Evolutionary conservation across 1,140 invertebrate species (phyloP), one percentile per base, ranked within the genome.

Genomic region (Zophobas atratus): DNA sequence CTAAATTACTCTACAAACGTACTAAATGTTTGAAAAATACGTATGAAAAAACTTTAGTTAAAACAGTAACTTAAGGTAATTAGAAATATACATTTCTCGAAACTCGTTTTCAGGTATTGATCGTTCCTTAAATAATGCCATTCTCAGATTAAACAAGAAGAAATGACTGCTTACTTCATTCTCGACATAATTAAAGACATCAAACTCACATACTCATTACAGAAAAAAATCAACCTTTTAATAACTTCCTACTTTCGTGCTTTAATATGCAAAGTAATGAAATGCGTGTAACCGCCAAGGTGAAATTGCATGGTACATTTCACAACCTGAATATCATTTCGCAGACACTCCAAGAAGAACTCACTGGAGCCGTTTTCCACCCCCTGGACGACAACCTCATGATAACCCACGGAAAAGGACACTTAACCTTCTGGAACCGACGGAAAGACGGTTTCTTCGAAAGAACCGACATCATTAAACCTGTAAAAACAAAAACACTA

Each of bases 381-480:
- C 97, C 97, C 0, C 87, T 95, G 3, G 97, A 98, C 83, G 95
- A 97, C 85, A 97, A 97, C 88, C 89, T 96, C 6, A 91, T 99
- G 67, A 96, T 99, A 60, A 97, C 96, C 0, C 96, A 97, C 83
- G 97, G 97, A 4, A 96, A 96, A 83, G 94, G 95, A 2, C 96
- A 98, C 87, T 88, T 99, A 49, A 94, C 95, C 0, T 98, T 98
- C 86, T 98, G 97, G 97, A 96, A 95, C 80, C 88, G 95, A 76
- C 88, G 94, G 70, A 96, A 96, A 87, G 95, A 96, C 85, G 95
- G 95, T 32, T 95, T 95, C 86, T 96, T 96, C 79, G 94, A 96
- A 86, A 90, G 94, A 77, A 95, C 94, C 0, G 95, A 96, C 82
- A 95, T 96, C 32, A 94, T 95, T 8, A 95, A 95, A 89, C 92